Evolutionary conservation across 2,113 vertebrate species (phyloP), one percentile per base, ranked within the genome.

Genomic region (Chamaea fasciata): DNA sequence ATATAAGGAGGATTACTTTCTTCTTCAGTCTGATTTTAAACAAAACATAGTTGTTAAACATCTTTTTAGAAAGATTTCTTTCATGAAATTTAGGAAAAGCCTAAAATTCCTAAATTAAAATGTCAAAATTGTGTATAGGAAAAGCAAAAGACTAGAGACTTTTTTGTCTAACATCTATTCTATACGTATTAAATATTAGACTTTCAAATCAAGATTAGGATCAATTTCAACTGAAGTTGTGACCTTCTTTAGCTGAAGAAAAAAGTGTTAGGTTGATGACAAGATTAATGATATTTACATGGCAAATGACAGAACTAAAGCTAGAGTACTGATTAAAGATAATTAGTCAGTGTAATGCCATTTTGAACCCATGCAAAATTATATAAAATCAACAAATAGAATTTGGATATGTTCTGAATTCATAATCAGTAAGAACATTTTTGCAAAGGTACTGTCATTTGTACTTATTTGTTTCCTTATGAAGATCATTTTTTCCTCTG

Each of bases 261-360:
- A 95, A 83, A 95, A 64, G 46, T 67, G 84, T 53, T 87, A 90
- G 47, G 56, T 27, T 95, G 93, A 80, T 94, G 90, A 95, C 87
- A 96, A 94, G 90, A 95, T 95, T 97, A 97, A 93, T 94, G 82
- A 92, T 95, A 95, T 97, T 97, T 97, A 96, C 93, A 96, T 93
- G 68, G 60, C 79, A 94, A 96, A 91, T 96, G 94, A 93, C 88
- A 96, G 88, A 96, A 91, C 75, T 90, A 91, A 91, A 90, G 35
- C 85, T 95, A 67, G 35, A 95, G 90, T 85, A 75, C 94, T 96
- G 93, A 97, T 96, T 96, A 88, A 95, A 91, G 85, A 68, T 96
- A 93, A 97, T 95, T 96, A 96, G 92, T 80, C 84, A 90, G 75
- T 69, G 47, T 83, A 93, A 96, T 95, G 87, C 52, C 94, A 95